Conservation (phyloP, 2,797 vertebrate genomes). For the Anguilla megastoma region DNA sequence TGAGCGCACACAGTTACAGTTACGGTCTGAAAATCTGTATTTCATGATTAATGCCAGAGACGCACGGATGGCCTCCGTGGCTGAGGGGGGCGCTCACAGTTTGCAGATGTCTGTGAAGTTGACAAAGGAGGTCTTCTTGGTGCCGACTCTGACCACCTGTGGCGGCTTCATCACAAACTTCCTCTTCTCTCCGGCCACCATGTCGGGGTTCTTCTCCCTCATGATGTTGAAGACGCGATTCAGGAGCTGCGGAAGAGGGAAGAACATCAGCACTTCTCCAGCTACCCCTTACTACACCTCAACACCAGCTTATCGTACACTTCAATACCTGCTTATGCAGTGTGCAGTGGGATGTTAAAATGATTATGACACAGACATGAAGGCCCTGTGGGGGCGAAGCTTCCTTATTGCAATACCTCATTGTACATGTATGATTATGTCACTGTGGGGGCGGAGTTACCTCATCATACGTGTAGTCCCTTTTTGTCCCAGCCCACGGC, state of each 20-base stretch:
- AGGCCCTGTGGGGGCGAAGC: too few species aligned
- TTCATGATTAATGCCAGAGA: neutral
- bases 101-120: constrained; percentile 75
- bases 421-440: neutral
- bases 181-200: constrained; percentile 97
- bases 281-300: neutral
- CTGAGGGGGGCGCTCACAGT: constrained; percentile 74
- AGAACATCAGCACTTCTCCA: neutral
- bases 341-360: too few species aligned
- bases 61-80: too few species aligned
- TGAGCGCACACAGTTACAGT: too few species aligned
- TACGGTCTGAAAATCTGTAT: too few species aligned
- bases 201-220: constrained; percentile 98
- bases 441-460: constrained; percentile 58
- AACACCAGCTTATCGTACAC: neutral
- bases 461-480: constrained; percentile 96
- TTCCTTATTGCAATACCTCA: too few species aligned
- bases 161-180: constrained; percentile 99
- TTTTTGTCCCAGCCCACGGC: constrained; percentile 88
- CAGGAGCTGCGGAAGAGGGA: constrained; percentile 48
- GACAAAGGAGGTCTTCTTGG: constrained; percentile 99
- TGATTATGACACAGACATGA: too few species aligned
- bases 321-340: too few species aligned
- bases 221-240: constrained; percentile 96
- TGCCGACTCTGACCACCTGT: constrained; percentile 97